Base-by-base conservation (phyloP, 2,888 invertebrate species). In the Xestobium rufovillosum region DNA sequence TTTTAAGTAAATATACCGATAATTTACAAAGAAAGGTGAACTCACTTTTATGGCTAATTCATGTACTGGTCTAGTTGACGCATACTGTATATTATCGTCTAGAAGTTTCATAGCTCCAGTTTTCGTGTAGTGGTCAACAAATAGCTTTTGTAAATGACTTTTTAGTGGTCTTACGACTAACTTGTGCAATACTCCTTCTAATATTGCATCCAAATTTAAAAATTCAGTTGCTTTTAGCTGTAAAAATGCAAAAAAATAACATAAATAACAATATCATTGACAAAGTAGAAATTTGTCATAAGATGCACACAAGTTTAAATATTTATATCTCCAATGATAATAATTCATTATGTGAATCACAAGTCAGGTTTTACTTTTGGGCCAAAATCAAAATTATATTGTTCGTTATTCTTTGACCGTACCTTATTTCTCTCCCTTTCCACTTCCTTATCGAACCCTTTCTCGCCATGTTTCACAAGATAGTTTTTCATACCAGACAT, bases 401-500 rank as follows among this genome's bases (percentile, higher is more conserved):
- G n/a, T n/a, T n/a, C n/a, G n/a, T n/a, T n/a, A n/a, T n/a, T n/a
- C n/a, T n/a, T n/a, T n/a, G n/a, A n/a, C n/a, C n/a, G n/a, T 67
- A 83, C 83, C 71, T 86, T 85, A 36, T 76, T 73, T 45, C 88
- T 71, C 61, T 90, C 89, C 53, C 80, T 77, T 63, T 92, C 89
- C 29, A 96, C 89, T 61, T 94, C 83, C 51, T 82, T 83, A 59
- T 90, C 89, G 60, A 96, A 87, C 51, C 88, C 88, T 43, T 86
- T 81, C 61, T 96, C 95, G 11, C 95, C 95, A 55, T 94, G 91
- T 57, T 94, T 94, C 17, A 95, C 88, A 41, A 96, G 72, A 65
- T 95, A 97, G 66, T 97, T 97, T 66, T 96, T 96, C 83, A 97
- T 95, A 37, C 95, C 96, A 10, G 89, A 94, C 89, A 96, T 94